Base-by-base conservation (phyloP, 2,113 vertebrate genomes). In the Chaetops frenatus region DNA sequence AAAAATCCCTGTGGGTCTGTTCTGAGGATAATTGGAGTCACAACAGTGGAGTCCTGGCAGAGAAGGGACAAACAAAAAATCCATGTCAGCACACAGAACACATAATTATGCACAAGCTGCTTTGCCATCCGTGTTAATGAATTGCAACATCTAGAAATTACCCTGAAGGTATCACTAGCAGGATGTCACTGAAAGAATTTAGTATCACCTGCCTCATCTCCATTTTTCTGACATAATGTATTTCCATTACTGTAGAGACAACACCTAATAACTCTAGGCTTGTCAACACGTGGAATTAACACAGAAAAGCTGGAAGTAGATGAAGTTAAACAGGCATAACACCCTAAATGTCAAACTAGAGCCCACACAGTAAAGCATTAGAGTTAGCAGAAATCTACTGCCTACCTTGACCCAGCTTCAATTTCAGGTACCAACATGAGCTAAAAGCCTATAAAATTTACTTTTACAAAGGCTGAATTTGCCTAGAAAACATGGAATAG, bases 1-100 rank as follows among this genome's bases (percentile, higher is more conserved):
- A 99, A 99, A 98, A 99, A 99, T 93, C 99, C 99, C 95, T 99
- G 98, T 62, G 99, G 99, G 96, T 99, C 99, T 73, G 99, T 99
- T 94, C 98, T 98, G 44, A 99, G 98, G 87, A 99, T 99, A 96
- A 99, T 98, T 19, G 99, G 98, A 95, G 98, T 99, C 96, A 99
- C 99, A 81, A 98, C 97, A 56, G 99, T 98, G 8, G 99, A 99
- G 95, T 99, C 99, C 99, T 99, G 64, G 60, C 96, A 96, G 80
- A 10, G 47, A 45, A 65, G 77, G 20, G 45, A 64, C 33, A 93
- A 90, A 78, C 35, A 86, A 65, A 29, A 81, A 80, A 61, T 31
- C 60, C 15, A 33, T 29, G 21, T 89, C 73, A 89, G 65, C 92
- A 76, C 19, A 76, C 19, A 90, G 48, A 95, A 80, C 51, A 82